These are phyloP conservation scores for Alces alces DNA, from an alignment of 2,113 vertebrate species.

Conservation along the genomic window DNA sequence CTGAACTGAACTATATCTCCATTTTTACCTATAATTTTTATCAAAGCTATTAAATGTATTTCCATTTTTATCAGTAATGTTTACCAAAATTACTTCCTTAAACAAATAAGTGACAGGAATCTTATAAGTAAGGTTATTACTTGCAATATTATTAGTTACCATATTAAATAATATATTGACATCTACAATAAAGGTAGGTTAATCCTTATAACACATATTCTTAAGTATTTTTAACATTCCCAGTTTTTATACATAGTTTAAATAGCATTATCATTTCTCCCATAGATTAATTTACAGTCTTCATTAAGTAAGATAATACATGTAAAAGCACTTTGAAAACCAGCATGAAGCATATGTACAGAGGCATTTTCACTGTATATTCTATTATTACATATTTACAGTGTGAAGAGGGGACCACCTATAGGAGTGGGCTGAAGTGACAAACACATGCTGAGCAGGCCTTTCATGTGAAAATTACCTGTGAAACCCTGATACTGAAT, in stretches of 20 bases:
- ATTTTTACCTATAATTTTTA: not conserved
- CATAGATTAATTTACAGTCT: not conserved
- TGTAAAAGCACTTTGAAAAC: not conserved
- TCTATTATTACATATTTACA: not conserved
- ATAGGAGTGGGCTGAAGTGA: not conserved
- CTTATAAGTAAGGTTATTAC: not conserved
- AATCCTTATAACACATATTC: not conserved
- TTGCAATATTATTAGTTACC: not conserved
- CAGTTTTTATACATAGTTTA: not conserved
- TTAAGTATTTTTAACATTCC: not conserved
- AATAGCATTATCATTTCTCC: not conserved
- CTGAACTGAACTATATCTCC: not conserved
- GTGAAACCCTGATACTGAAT: not conserved
- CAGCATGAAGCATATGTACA: not conserved
- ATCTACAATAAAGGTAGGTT: not conserved
- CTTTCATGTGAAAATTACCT: not conserved
- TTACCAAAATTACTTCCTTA: constrained; percentile 3
- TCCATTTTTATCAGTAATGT: not conserved
- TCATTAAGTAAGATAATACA: constrained; percentile 5
- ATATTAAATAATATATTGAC: not conserved
- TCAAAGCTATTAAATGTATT: not conserved
- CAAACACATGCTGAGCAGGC: not conserved
- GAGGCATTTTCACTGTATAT: not conserved
- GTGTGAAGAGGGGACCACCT: not conserved
- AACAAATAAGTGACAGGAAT: not conserved